Percentiles rank a stretch among this genome's conserved stretches.
These are phyloP conservation scores for Clivina fossor DNA, from an alignment of 2,888 invertebrate species.

Conservation along the genomic window DNA sequence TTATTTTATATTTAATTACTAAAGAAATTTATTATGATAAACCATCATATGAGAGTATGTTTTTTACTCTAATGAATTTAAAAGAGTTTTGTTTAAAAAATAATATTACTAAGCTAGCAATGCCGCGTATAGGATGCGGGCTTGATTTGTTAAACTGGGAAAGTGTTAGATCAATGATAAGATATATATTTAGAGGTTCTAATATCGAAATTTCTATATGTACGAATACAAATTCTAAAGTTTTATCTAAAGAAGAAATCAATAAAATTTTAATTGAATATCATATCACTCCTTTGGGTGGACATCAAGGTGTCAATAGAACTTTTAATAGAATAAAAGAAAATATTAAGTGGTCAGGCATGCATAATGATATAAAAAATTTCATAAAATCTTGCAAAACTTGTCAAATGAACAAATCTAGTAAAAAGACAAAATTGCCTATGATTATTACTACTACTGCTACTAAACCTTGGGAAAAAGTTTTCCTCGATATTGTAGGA, in stretches of 20 bases:
- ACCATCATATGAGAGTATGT: neutral
- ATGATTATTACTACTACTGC: constrained; percentile 3
- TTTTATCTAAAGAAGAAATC: neutral
- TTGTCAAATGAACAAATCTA: neutral
- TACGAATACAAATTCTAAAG: too few species aligned
- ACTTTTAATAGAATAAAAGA: neutral
- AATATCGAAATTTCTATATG: neutral
- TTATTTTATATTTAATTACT: neutral
- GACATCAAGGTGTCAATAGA: constrained; percentile 3
- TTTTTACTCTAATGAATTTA: neutral
- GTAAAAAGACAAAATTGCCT: neutral
- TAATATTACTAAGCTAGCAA: constrained; percentile 2
- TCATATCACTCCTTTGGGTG: neutral
- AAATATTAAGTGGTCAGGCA: neutral
- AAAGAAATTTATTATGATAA: neutral
- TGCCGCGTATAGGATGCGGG: neutral
- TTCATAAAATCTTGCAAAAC: neutral
- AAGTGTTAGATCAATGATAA: neutral
- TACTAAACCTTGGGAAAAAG: constrained; percentile 41
- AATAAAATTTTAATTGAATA: constrained; percentile 4
- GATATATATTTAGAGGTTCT: neutral
- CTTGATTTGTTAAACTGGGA: neutral
- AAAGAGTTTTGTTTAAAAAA: neutral
- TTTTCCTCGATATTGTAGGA: constrained; percentile 43
- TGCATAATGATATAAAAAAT: constrained; percentile 1